Base-by-base conservation (phyloP, 2,797 vertebrate genomes). In the Mycteria americana region DNA sequence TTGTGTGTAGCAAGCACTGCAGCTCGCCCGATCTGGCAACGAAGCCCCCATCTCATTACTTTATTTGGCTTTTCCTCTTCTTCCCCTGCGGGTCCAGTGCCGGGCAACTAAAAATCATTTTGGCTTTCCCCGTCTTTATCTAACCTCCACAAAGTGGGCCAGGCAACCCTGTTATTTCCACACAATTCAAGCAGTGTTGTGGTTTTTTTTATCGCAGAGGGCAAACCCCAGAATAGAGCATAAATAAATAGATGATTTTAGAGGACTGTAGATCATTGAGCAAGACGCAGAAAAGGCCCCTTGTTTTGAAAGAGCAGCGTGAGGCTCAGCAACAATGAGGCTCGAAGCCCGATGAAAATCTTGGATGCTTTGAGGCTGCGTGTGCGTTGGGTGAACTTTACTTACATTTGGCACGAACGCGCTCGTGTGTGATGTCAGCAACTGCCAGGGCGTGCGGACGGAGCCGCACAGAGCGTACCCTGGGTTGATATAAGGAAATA, bases 221-320 rank as follows among this genome's bases (percentile, higher is more conserved):
- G 95, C 89, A 95, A 94, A 96, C 95, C 97, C 95, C 91, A 93
- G 97, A 95, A 96, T 79, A 96, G 94, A 97, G 95, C 59, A 69
- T 97, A 98, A 98, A 98, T 97, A 97, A 98, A 98, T 95, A 97
- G 91, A 97, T 97, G 92, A 89, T 95, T 95, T 54, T 95, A 94
- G 95, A 97, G 96, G 96, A 97, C 97, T 98, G 98, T 96, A 97
- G 96, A 96, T 97, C 96, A 98, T 98, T 98, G 97, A 98, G 93
- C 6, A 67, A 95, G 90, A 96, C 89, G 96, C 78, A 98, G 96
- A 98, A 98, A 97, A 97, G 97, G 92, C 85, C 94, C 93, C 97
- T 98, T 98, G 98, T 98, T 97, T 98, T 93, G 94, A 92, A 95
- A 94, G 95, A 96, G 96, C 95, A 93, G 91, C 53, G 50, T 28